Base-by-base conservation (phyloP, 2,888 invertebrate species). In the Drosophila neutralis region DNA sequence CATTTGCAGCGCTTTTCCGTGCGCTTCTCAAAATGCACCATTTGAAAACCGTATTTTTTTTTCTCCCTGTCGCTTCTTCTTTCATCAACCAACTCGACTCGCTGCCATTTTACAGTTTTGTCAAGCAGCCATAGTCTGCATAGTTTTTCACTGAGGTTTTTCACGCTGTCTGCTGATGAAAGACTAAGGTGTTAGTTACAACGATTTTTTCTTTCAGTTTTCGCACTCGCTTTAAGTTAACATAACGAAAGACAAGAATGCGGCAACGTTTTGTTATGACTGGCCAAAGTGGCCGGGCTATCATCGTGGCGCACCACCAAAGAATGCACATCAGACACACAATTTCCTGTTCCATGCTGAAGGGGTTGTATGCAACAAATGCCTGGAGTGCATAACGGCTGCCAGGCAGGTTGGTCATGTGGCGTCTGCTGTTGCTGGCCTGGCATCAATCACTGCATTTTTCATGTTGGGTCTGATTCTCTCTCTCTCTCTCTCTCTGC, bases 381-480 rank as follows among this genome's bases (percentile, higher is more conserved):
- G 85, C 85, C 85, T 86, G 79, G 69, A 85, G 85, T 86, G 83
- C 85, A 86, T 85, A 87, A 87, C 77, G 77, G 69, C 81, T 76
- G 85, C 67, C 69, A 64, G 70, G 73, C 72, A 24, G 36, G 59
- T 63, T 33, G 63, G 52, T 6, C 38, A 24, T n/a, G 42, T 27
- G 60, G 48, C 68, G 69, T 59, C 71, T 66, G 52, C 61, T 74
- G 53, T 71, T 66, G 62, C 64, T 78, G 59, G 70, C 58, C 56
- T 53, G 82, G 78, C 80, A 85, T 85, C 87, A 85, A 85, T 85
- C 85, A 87, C 83, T 78, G 85, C 85, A 84, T 85, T 87, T 45
- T 84, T 76, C 85, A 84, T 80, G 82, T 73, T 73, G 53, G 40
- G 49, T 29, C 61, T 59, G 48, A 48, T 65, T 40, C 54, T 58